A percentile compares a stretch with the other conserved stretches of the same genome.
phyloP scores from a whole-genome alignment of 64 coral and sea anemone genomes.

The Actinia equina region DNA sequence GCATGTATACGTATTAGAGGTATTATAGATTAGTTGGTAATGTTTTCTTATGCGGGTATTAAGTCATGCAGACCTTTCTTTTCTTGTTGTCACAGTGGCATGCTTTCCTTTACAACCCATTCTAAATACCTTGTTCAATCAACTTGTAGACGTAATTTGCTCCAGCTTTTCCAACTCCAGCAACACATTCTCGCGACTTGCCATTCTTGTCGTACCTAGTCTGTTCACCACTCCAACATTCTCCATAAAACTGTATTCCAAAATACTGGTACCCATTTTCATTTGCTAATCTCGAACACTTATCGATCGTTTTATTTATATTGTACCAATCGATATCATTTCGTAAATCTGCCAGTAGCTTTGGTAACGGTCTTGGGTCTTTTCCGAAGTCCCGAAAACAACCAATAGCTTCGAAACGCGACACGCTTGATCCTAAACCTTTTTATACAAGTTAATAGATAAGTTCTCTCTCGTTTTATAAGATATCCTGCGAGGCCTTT shows the following conservation, averaged over 20 bases:
- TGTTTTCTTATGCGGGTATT: too few relatives aligned
- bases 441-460: neutral
- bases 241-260: conserved; percentile 52
- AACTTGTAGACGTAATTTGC: conserved; percentile 43
- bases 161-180: conserved; percentile 8
- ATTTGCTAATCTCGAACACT: conserved; percentile 14
- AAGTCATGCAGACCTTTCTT: too few relatives aligned
- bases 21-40: too few relatives aligned
- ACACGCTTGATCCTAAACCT: neutral
- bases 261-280: conserved; percentile 17
- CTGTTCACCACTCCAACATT: conserved; percentile 34
- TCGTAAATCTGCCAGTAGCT: conserved; percentile 22
- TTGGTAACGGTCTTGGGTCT: conserved; percentile 15
- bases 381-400: conserved; percentile 23
- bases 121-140: neutral
- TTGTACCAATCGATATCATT: conserved; percentile 32
- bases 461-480: neutral
- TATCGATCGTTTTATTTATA: conserved; percentile 39
- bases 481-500: too few relatives aligned
- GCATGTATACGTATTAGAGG: too few relatives aligned
- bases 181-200: neutral
- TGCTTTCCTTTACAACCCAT: neutral
- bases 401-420: neutral
- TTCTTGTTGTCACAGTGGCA: too few relatives aligned
- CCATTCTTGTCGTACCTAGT: conserved; percentile 21